Evolutionary conservation across 2,888 invertebrate genomes (phyloP), one percentile per base, ranked within the genome.

Genomic region (Myathropa florea): DNA sequence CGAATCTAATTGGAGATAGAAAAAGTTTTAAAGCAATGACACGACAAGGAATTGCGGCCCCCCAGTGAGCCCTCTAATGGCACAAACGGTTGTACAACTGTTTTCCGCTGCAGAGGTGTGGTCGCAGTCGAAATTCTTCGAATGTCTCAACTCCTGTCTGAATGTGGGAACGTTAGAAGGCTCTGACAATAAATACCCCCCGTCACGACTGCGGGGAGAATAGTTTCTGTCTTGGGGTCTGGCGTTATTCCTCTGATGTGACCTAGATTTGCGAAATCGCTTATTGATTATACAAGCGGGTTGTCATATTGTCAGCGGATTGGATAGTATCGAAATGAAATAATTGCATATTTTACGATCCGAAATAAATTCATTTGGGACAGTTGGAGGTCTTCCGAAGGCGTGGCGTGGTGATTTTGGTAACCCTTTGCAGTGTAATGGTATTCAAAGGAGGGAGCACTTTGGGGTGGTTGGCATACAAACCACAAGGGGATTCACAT

Each of bases 211-310:
- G 36, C n/a, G 10, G 68, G 77, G 68, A 26, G 59, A 24, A 83
- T 14, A 14, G 73, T 18, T 89, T 91, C 0, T 91, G 91, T 91
- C 92, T 90, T 92, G 90, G 89, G 91, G 89, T 89, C 88, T 88
- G 85, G 85, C 89, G 88, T 89, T 90, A 68, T 90, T 89, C 89
- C 89, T 91, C 91, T 90, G 92, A 92, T 91, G 90, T 91, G 92
- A 92, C 91, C 92, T 90, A 91, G 90, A 91, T 92, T 83, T 89
- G 89, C 88, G 89, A 88, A 90, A 90, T 92, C 90, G 90, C 90
- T 93, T 92, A 92, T 92, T 92, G 92, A 92, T 92, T 93, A 91
- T 92, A 92, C 93, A 92, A 92, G 75, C 46, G 55, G 39, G 78
- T 75, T 83, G 82, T 83, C 78, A 67, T 73, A 68, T 61, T 73